Conservation (phyloP, 2,113 vertebrate genomes). For the Vidua macroura region DNA sequence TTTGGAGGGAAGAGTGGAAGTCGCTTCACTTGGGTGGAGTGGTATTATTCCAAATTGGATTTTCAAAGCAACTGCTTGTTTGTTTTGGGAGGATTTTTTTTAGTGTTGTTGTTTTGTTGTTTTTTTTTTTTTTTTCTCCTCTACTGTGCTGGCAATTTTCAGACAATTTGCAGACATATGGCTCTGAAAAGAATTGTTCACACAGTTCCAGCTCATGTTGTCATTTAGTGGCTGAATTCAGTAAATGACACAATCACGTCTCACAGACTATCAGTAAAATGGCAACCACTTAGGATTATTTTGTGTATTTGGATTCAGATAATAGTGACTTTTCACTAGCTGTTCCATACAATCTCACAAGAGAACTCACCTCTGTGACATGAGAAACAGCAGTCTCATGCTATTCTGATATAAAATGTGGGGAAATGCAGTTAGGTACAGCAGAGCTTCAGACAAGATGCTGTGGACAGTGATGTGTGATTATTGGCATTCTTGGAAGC, state of each 20-base stretch:
- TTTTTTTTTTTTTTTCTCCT: neutral
- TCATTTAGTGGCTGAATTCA: constrained; percentile 7
- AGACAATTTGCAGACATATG: neutral
- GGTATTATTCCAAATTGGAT: neutral
- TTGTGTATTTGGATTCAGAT: constrained; percentile 40
- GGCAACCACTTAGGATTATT: constrained; percentile 43
- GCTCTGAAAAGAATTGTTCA: constrained; percentile 3
- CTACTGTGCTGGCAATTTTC: neutral
- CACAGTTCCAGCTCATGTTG: neutral
- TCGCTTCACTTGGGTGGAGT: neutral
- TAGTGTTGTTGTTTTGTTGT: neutral
- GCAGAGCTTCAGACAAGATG: neutral
- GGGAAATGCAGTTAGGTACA: neutral
- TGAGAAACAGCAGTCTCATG: neutral
- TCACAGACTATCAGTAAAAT: neutral
- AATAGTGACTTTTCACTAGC: constrained; percentile 23
- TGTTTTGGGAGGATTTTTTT: neutral
- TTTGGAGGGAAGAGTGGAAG: neutral
- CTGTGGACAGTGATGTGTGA: neutral
- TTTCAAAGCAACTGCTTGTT: neutral
- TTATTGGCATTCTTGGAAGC: constrained; percentile 48
- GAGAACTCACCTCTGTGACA: constrained; percentile 32
- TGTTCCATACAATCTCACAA: neutral
- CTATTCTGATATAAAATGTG: constrained; percentile 30
- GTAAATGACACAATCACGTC: constrained; percentile 35